Percentiles rank a stretch among this genome's conserved stretches.
Conservation (phyloP, 2,888 invertebrate genomes). For the Meta bourneti region DNA sequence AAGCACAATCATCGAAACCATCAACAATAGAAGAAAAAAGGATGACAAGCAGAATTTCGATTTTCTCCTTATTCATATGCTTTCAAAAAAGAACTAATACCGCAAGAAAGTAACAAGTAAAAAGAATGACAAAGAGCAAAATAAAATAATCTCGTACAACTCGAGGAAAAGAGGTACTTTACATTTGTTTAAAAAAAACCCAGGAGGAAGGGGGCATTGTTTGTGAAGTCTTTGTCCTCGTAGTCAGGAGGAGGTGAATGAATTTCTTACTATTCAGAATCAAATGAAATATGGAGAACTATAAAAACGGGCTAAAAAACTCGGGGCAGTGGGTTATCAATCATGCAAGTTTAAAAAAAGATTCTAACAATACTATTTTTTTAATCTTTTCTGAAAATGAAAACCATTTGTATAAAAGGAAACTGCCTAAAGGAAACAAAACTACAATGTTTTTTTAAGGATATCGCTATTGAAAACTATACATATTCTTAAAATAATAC, state of each 20-base stretch:
- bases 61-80: neutral
- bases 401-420: neutral
- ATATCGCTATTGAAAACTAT: neutral
- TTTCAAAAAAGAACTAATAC: neutral
- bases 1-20: neutral
- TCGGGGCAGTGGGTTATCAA: neutral
- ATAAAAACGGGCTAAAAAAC: neutral
- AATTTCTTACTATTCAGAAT: neutral
- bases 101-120: neutral
- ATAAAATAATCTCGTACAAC: neutral
- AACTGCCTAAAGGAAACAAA: neutral
- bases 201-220: neutral
- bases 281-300: neutral
- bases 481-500: neutral
- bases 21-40: neutral
- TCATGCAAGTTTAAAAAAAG: neutral
- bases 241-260: neutral
- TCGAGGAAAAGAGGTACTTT: neutral
- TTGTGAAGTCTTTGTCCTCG: neutral
- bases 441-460: neutral
- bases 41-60: slow-evolving; percentile 9
- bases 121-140: neutral
- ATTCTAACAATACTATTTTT: neutral
- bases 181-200: neutral
- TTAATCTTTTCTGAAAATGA: no score